Evolutionary conservation across 1,140 invertebrate species (phyloP).

Genomic region (Aphis gossypii): DNA sequence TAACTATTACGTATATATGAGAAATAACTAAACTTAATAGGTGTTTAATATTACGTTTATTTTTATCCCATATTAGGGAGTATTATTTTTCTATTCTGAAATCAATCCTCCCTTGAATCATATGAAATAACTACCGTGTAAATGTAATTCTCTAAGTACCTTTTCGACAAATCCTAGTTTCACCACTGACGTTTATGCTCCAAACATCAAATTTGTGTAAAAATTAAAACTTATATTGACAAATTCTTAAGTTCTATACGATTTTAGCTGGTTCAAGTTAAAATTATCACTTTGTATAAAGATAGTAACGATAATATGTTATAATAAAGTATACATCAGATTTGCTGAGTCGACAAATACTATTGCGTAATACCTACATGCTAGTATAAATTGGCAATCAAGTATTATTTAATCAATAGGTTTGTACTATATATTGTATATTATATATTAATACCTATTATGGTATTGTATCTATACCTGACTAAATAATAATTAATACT

Average conservation of each 20-base stretch:
- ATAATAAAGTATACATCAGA: neutral
- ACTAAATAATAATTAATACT: neutral
- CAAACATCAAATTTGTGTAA: neutral
- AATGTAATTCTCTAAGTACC: too few relatives aligned
- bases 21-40: too few relatives aligned
- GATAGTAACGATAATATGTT: neutral
- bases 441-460: too few relatives aligned
- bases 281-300: neutral
- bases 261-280: neutral
- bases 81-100: too few relatives aligned
- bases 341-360: neutral
- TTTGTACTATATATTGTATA: neutral
- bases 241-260: too few relatives aligned
- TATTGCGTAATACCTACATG: neutral
- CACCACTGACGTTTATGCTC: neutral
- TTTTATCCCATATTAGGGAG: too few relatives aligned
- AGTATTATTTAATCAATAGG: neutral
- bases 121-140: too few relatives aligned
- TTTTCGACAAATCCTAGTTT: neutral
- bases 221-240: neutral
- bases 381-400: neutral
- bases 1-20: too few relatives aligned
- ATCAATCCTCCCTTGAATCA: neutral
- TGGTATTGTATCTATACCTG: neutral
- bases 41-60: too few relatives aligned